A percentile compares a stretch with the other conserved stretches of the same genome.
These are phyloP conservation scores for Muscicapa striata DNA, from an alignment of 2,797 vertebrate species.

Conservation along the genomic window DNA sequence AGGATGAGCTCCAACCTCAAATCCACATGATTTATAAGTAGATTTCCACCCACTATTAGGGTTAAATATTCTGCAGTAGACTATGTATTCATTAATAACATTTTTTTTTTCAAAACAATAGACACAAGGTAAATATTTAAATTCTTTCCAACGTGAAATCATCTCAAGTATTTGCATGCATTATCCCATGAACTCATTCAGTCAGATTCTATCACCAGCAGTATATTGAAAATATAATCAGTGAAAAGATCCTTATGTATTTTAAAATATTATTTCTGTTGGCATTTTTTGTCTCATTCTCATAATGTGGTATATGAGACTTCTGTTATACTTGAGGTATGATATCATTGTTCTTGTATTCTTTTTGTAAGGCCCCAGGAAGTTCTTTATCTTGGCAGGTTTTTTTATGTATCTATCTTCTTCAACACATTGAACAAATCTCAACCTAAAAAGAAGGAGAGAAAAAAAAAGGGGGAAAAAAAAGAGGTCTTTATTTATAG, in stretches of 20 bases:
- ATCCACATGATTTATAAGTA: background rate
- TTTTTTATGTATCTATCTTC: background rate
- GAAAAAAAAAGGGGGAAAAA: fast-evolving
- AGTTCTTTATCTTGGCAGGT: background rate
- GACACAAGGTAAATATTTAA: background rate
- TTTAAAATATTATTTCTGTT: background rate
- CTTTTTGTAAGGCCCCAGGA: background rate
- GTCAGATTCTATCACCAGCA: background rate
- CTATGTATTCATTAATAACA: background rate
- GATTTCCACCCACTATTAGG: background rate
- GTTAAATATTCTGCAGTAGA: background rate
- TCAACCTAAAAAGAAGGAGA: background rate
- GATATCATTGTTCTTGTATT: background rate
- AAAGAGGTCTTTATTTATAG: background rate
- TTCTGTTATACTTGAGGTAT: background rate
- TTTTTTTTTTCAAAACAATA: background rate
- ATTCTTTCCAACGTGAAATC: background rate
- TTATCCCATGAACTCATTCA: background rate
- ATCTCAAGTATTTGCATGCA: background rate
- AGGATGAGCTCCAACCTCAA: background rate
- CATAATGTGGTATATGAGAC: background rate
- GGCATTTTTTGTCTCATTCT: background rate
- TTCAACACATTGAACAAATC: background rate
- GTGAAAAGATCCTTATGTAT: background rate
- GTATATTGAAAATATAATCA: background rate